Evolutionary conservation across 2,888 invertebrate genomes (phyloP).

Genomic region (Himalopsyche kuldschensis): DNA sequence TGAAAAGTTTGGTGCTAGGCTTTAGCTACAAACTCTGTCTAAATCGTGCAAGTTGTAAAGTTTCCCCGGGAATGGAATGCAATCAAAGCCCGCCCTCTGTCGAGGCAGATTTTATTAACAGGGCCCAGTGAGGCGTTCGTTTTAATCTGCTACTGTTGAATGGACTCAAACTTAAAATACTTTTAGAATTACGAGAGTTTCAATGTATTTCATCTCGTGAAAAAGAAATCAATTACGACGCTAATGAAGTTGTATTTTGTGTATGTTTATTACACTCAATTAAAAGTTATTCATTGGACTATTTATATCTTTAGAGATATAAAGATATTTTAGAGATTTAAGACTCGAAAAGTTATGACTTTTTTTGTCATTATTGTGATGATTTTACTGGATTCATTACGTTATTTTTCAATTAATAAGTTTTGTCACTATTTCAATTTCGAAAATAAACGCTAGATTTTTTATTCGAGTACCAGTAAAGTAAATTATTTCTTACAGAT

Average conservation of each 20-base stretch:
- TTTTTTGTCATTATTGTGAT: no score
- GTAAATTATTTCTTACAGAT: no score
- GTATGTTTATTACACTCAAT: not conserved
- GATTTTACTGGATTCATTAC: no score
- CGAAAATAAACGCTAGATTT: no score
- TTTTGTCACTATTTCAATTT: no score
- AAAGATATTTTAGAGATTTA: no score
- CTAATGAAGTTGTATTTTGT: not conserved
- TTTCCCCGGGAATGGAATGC: conserved; percentile 26
- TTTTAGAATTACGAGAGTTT: not conserved
- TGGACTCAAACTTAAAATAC: not conserved
- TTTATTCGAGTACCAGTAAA: no score
- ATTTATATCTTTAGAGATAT: no score
- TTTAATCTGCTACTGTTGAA: conserved; percentile 4
- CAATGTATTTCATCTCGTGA: not conserved
- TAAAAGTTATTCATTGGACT: no score
- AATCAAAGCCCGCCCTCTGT: conserved; percentile 23
- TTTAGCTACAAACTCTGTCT: conserved; percentile 14
- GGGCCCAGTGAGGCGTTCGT: conserved; percentile 4
- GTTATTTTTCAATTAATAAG: no score
- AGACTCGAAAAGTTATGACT: no score
- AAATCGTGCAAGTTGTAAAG: conserved; percentile 15
- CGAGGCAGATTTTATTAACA: conserved; percentile 19
- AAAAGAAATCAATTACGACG: not conserved
- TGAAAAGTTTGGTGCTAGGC: not conserved